These are phyloP conservation scores for Sebastes schlegelii DNA, from an alignment of 2,113 vertebrate genomes.

Conservation along the genomic window DNA sequence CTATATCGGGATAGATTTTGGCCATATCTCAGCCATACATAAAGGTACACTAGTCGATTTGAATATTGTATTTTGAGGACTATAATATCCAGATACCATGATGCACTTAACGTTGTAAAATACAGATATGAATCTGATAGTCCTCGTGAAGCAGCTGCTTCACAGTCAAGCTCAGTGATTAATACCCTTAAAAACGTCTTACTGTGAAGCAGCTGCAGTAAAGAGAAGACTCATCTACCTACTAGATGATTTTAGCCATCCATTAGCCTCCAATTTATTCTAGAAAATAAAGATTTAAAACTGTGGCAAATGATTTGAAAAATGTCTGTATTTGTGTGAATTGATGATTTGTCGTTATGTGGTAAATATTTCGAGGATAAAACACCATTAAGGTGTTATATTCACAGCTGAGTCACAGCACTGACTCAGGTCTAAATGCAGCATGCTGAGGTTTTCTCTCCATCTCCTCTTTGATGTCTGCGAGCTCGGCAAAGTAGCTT, in stretches of 20 bases:
- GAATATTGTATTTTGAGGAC: not conserved
- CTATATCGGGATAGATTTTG: no score
- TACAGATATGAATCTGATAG: no score
- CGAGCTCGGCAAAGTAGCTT: conserved; percentile 62
- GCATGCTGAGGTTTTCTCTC: conserved; percentile 35
- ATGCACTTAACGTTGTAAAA: no score
- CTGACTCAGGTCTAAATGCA: conserved; percentile 35
- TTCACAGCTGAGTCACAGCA: conserved; percentile 29
- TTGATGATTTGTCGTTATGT: not conserved
- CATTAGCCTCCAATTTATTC: not conserved
- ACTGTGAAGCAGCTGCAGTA: not conserved
- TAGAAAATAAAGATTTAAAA: not conserved
- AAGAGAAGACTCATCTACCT: not conserved
- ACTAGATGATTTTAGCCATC: not conserved
- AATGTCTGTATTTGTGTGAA: not conserved
- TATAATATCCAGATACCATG: no score
- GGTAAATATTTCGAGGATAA: not conserved
- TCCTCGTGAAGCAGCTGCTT: not conserved
- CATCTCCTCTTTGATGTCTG: conserved; percentile 51
- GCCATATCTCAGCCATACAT: not conserved
- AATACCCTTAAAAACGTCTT: not conserved
- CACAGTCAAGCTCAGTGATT: not conserved
- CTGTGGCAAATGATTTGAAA: not conserved
- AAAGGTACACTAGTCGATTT: not conserved
- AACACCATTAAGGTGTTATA: not conserved